Evolutionary conservation across 2,113 vertebrate genomes (phyloP).

Genomic region (Galbula dea): DNA sequence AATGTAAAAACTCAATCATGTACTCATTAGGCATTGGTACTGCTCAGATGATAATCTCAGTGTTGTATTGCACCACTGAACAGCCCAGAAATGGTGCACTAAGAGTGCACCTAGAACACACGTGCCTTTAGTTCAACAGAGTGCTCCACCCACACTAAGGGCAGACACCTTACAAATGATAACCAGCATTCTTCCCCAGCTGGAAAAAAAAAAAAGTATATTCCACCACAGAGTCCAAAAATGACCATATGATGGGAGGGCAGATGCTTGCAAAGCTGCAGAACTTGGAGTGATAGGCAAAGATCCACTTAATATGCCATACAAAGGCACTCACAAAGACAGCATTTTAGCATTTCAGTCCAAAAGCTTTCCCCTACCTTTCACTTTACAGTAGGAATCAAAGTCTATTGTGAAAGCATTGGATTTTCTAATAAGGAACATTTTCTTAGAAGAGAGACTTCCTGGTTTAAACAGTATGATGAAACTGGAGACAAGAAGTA

Average conservation of each 20-base stretch:
- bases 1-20: neutral
- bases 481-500: neutral
- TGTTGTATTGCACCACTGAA: neutral
- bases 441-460: neutral
- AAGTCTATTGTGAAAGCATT: constrained; percentile 1
- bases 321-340: neutral
- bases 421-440: neutral
- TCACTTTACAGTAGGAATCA: constrained; percentile 1
- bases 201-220: neutral
- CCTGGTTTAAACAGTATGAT: neutral
- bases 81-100: neutral
- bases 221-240: neutral
- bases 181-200: neutral
- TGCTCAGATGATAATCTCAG: neutral
- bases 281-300: neutral
- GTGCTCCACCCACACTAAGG: neutral
- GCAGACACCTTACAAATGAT: neutral
- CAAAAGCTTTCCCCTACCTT: constrained; percentile 17
- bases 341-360: neutral
- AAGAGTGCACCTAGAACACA: neutral
- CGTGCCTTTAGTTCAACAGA: neutral
- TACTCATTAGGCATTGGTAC: neutral
- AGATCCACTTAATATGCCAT: neutral
- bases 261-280: neutral
- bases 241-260: neutral